These are phyloP conservation scores for Trachemys scripta DNA, from an alignment of 2,113 vertebrate species.

Conservation along the genomic window DNA sequence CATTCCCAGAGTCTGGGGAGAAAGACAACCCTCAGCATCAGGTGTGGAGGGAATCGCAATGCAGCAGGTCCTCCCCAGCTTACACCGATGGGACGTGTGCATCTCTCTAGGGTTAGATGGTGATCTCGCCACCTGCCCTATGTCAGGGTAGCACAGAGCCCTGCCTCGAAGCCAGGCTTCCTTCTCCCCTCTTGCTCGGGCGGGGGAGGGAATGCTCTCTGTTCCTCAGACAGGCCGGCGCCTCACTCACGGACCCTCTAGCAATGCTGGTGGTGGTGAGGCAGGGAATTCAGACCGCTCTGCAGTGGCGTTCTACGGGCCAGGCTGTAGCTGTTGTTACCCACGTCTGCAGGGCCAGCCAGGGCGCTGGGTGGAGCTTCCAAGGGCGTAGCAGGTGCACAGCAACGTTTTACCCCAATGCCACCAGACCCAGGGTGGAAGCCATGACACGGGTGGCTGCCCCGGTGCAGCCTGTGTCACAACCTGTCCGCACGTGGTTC, in stretches of 20 bases:
- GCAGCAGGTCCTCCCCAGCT: too few relatives aligned
- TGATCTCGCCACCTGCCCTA: too few relatives aligned
- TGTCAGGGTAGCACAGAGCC: too few relatives aligned
- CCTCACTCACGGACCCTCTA: background rate
- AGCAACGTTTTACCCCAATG: background rate
- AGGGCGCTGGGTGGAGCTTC: background rate
- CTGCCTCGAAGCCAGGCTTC: too few relatives aligned
- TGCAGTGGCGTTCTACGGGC: background rate
- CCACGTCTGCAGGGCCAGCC: background rate
- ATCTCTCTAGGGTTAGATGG: background rate
- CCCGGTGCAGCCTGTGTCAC: background rate
- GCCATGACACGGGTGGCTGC: background rate
- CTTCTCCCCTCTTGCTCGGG: too few relatives aligned
- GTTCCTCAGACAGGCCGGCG: background rate
- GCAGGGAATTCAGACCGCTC: too few relatives aligned
- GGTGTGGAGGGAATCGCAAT: background rate
- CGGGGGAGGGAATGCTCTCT: too few relatives aligned
- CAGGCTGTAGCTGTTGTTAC: background rate
- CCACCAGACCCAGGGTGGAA: too few relatives aligned
- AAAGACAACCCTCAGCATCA: too few relatives aligned
- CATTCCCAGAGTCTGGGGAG: too few relatives aligned
- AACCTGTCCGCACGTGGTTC: too few relatives aligned
- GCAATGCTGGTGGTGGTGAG: background rate
- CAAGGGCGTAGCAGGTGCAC: background rate
- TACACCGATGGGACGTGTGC: background rate